A percentile compares a stretch with the other conserved stretches of the same genome.
Conservation (phyloP, 64 coral and sea anemone genomes). For the Trachythela sp. region DNA sequence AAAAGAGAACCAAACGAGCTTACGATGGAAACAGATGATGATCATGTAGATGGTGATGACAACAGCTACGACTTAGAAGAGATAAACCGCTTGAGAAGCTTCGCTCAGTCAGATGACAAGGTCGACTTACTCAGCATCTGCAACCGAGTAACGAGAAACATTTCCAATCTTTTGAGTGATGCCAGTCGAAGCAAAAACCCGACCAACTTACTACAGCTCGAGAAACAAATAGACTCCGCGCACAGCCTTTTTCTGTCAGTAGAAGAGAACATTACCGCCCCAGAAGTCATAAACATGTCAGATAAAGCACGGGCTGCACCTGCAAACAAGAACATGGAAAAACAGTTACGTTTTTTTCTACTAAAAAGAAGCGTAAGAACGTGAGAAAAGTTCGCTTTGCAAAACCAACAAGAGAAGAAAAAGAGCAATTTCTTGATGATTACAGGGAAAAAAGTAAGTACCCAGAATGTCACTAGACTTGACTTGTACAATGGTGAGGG, state of each 20-base stretch:
- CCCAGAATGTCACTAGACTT: too few species aligned
- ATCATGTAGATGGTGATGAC: too few species aligned
- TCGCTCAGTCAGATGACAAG: too few species aligned
- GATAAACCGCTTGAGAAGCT: too few species aligned
- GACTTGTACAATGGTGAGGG: too few species aligned
- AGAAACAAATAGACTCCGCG: background rate
- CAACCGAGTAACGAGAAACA: background rate
- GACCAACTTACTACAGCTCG: background rate
- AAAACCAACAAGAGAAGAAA: slow-evolving; percentile 35
- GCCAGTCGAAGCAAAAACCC: background rate
- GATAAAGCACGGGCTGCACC: slow-evolving; percentile 1
- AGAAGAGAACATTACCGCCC: slow-evolving; percentile 14
- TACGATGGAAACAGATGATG: too few species aligned
- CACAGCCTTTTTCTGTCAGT: background rate
- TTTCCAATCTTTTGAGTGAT: background rate
- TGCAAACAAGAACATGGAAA: slow-evolving; percentile 47
- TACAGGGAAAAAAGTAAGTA: too few species aligned
- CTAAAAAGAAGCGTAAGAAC: slow-evolving; percentile 27
- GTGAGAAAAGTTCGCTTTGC: slow-evolving; percentile 17
- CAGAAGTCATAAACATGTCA: background rate
- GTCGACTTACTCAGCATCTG: background rate
- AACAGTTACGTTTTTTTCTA: slow-evolving; percentile 40
- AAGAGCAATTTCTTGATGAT: too few species aligned
- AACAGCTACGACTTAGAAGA: too few species aligned
- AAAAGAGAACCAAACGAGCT: background rate